Conservation (phyloP, 2,113 vertebrate species). For the Gallinago paraguaiae region DNA sequence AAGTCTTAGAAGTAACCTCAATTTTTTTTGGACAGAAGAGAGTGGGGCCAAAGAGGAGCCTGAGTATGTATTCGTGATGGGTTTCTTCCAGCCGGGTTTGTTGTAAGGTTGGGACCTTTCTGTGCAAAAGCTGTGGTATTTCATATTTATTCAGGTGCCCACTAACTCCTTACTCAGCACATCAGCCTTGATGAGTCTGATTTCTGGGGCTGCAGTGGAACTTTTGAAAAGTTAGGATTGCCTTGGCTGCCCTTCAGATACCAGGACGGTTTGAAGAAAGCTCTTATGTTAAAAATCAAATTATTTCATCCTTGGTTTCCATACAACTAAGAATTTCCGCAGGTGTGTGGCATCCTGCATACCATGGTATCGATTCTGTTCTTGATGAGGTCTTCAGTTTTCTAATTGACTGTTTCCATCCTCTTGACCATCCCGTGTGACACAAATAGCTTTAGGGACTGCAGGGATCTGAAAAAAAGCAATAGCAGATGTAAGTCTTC, state of each 20-base stretch:
- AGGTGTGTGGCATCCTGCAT: rapidly evolving
- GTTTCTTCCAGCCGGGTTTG: neutral
- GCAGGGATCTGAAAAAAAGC: neutral
- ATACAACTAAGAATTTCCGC: neutral
- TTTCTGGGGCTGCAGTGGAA: neutral
- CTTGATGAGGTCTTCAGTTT: neutral
- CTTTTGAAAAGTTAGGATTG: neutral
- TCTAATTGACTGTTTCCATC: neutral
- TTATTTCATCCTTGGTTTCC: neutral
- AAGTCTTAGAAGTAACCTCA: neutral
- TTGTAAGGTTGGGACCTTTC: neutral
- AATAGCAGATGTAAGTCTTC: neutral
- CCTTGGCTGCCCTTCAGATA: neutral
- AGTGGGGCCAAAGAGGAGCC: neutral
- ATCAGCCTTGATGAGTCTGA: neutral
- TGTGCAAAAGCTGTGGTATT: neutral
- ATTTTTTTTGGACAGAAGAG: neutral
- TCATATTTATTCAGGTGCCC: neutral
- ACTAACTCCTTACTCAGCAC: neutral
- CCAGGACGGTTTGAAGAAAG: neutral
- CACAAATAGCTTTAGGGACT: neutral
- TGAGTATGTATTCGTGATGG: neutral
- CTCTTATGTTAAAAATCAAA: neutral
- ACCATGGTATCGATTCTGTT: rapidly evolving
- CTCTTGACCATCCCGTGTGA: neutral